These are phyloP conservation scores for Sebastes kiyomatsui DNA, from an alignment of 2,797 vertebrate species.

Conservation along the genomic window DNA sequence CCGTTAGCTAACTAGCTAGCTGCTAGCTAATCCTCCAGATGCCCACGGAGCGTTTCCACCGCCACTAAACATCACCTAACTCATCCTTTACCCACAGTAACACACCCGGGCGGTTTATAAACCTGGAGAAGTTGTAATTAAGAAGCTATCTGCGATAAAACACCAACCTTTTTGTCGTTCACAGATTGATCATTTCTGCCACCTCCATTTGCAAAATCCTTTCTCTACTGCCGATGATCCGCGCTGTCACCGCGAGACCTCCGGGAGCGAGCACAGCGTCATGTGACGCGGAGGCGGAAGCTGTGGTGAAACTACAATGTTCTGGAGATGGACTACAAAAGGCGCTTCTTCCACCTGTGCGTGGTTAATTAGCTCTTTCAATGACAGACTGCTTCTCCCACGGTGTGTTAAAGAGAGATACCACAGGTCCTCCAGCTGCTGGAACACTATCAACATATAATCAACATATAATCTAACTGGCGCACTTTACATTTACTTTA, in stretches of 20 bases:
- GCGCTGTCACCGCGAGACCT: slow-evolving; percentile 60
- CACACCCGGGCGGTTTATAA: accelerated
- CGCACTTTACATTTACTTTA: no score
- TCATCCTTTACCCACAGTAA: accelerated
- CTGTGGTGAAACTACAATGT: neutral
- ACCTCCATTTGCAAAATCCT: slow-evolving; percentile 78
- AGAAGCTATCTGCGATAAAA: neutral
- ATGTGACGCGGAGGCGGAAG: slow-evolving; percentile 69
- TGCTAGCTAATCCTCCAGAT: slow-evolving; percentile 43
- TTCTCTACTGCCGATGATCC: slow-evolving; percentile 43
- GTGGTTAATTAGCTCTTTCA: no score
- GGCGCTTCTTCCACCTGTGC: no score
- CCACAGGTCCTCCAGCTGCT: no score
- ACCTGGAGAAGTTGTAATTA: accelerated
- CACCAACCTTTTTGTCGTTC: slow-evolving; percentile 64
- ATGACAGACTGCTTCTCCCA: accelerated
- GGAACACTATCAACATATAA: no score
- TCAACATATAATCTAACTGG: no score
- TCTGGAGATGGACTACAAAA: no score
- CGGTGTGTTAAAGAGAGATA: no score
- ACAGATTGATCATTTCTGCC: slow-evolving; percentile 36
- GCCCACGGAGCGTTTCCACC: slow-evolving; percentile 17
- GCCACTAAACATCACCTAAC: neutral
- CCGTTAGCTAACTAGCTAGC: slow-evolving; percentile 34
- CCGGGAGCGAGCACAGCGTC: neutral